Base-by-base conservation (phyloP, 2,797 vertebrate species). In the Myotis pilosus region DNA sequence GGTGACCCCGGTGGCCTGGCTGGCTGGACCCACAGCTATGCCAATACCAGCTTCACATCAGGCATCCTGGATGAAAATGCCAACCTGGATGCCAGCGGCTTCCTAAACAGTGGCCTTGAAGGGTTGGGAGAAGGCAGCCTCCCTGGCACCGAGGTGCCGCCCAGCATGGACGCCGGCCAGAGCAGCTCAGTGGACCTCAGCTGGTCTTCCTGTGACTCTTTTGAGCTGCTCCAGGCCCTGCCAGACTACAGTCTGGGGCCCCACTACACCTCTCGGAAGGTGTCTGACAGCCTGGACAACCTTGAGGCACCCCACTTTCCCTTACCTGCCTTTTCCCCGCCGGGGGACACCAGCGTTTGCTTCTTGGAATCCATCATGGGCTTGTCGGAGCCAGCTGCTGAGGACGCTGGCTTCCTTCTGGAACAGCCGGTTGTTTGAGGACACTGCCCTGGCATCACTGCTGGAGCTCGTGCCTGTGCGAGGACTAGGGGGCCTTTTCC, bases 301-400 rank as follows among this genome's bases (percentile, higher is more conserved):
- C 99, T 99, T 57, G 99, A 99, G 98, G 99, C 99, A 80, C 98
- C 99, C 96, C 98, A 98, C 97, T 99, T 98, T 90, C 98, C 99
- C 92, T 98, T 98, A 13, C 98, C 98, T 94, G 98, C 99, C 95
- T 98, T 99, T 0, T 98, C 99, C 78, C 97, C 98, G 0, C 79
- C 94, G 0, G 97, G 97, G 41, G 99, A 99, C 96, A 97, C 99
- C 1, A 98, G 98, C 92, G 98, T 98, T 64, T 99, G 99, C 98
- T 99, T 99, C 95, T 98, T 99, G 95, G 99, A 99, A 97, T 99
- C 99, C 4, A 98, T 99, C 94, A 98, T 99, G 2, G 99, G 99
- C 96, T 98, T 99, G 96, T 99, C 99, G 0, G 99, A 99, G 98
- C 99, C 99, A 0, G 97, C 99, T 90, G 98, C 99, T 0, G 99